Evolutionary conservation across 2,888 invertebrate genomes (phyloP).

Genomic region (Trissonchulus latispiculum): DNA sequence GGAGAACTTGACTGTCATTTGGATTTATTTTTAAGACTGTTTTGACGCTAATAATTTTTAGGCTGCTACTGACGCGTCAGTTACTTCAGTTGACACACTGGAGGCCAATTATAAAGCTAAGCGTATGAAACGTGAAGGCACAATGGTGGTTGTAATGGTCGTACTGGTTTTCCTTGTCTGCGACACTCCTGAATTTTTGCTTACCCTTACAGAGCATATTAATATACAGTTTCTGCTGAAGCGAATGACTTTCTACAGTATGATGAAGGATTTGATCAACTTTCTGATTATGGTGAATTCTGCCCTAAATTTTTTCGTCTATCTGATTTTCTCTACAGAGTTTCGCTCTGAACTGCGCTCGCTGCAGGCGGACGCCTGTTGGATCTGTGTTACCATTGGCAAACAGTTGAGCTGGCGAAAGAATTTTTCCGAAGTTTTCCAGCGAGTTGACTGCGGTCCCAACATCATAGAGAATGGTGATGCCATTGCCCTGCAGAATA

Average conservation of each 20-base stretch:
- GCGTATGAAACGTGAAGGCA: neutral
- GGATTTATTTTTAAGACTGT: too few species aligned
- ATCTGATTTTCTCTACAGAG: neutral
- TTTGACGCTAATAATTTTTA: too few species aligned
- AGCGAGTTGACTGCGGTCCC: too few species aligned
- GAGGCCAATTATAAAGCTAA: neutral
- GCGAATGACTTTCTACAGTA: neutral
- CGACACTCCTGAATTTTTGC: neutral
- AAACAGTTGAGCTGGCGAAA: too few species aligned
- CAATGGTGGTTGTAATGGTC: neutral
- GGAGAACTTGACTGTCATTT: too few species aligned
- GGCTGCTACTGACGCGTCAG: neutral
- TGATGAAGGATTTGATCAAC: neutral
- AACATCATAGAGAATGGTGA: neutral
- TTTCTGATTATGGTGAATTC: neutral
- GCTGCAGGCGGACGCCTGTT: too few species aligned
- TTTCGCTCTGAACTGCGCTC: neutral
- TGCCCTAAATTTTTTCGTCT: neutral
- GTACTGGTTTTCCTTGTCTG: neutral
- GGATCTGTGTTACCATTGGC: too few species aligned
- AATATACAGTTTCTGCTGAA: neutral
- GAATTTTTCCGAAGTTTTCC: too few species aligned
- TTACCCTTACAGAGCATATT: neutral
- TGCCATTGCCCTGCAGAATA: too few species aligned
- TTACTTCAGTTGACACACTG: neutral